These are phyloP conservation scores for Lycodopsis pacificus DNA, from an alignment of 2,797 vertebrate species.

Conservation along the genomic window DNA sequence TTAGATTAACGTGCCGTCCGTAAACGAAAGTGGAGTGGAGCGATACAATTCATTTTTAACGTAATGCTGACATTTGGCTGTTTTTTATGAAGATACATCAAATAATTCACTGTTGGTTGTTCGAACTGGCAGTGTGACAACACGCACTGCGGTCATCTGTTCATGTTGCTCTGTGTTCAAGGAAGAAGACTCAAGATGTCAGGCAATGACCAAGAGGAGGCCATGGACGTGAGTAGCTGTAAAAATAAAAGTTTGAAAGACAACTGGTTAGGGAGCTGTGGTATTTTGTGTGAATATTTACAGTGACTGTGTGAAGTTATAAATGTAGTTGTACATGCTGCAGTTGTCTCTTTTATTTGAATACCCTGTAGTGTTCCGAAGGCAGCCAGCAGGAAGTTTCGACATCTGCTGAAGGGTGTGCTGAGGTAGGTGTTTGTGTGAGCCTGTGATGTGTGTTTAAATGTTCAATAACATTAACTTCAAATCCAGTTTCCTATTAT, in stretches of 20 bases:
- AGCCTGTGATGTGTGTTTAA: background rate
- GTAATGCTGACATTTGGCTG: background rate
- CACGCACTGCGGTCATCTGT: background rate
- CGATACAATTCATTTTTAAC: accelerated
- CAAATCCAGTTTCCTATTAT: no score
- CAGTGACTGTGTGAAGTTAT: background rate
- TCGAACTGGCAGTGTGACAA: background rate
- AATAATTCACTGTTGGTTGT: background rate
- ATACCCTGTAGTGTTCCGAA: background rate
- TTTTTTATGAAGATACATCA: background rate
- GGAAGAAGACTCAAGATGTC: conserved; percentile 30
- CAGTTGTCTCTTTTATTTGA: background rate
- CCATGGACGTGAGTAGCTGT: no score
- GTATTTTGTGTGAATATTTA: background rate
- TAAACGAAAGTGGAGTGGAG: conserved; percentile 17
- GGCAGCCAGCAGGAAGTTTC: accelerated
- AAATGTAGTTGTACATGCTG: no score
- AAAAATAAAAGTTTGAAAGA: background rate
- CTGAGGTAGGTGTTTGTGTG: background rate
- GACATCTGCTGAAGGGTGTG: accelerated
- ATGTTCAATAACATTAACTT: background rate
- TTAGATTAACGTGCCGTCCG: background rate
- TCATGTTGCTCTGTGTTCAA: background rate
- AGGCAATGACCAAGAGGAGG: accelerated
- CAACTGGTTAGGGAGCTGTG: background rate